These are phyloP conservation scores for Thereva unica DNA, from an alignment of 2,888 invertebrate genomes.

Conservation along the genomic window DNA sequence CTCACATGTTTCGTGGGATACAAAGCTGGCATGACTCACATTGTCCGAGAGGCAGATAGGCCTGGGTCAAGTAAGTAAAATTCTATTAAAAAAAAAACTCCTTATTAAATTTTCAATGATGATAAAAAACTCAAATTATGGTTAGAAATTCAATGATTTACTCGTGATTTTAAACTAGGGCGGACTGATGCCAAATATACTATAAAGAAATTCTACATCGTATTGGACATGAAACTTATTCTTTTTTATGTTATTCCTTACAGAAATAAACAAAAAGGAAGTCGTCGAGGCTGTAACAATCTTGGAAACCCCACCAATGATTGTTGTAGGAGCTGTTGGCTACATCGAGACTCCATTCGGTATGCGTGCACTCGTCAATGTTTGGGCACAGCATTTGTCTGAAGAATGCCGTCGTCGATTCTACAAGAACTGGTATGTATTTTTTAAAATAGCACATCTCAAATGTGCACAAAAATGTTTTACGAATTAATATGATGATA, in stretches of 20 bases:
- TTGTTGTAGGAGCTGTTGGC: conserved; percentile 95
- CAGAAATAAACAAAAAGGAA: conserved; percentile 99
- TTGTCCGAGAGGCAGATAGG: conserved; percentile 97
- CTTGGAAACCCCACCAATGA: conserved; percentile 97
- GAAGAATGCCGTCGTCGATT: conserved; percentile 98
- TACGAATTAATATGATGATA: conserved; percentile 52
- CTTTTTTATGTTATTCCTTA: conserved; percentile 45
- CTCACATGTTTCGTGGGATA: conserved; percentile 97
- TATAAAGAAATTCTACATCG: conserved; percentile 14
- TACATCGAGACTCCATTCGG: conserved; percentile 99
- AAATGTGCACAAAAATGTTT: neutral
- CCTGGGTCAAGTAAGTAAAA: conserved; percentile 93
- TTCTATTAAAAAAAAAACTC: conserved; percentile 14
- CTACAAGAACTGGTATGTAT: conserved; percentile 98
- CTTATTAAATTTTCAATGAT: conserved; percentile 38
- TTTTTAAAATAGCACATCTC: neutral
- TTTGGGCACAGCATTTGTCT: conserved; percentile 98
- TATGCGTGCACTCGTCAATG: conserved; percentile 89
- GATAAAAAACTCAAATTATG: conserved; percentile 38
- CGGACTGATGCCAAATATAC: conserved; percentile 56
- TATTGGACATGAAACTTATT: neutral
- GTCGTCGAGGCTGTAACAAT: conserved; percentile 99
- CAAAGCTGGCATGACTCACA: conserved; percentile 99
- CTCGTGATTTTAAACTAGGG: conserved; percentile 59
- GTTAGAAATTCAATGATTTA: conserved; percentile 42